Base-by-base conservation (phyloP, 2,888 invertebrate species). In the Catocala sponsa region DNA sequence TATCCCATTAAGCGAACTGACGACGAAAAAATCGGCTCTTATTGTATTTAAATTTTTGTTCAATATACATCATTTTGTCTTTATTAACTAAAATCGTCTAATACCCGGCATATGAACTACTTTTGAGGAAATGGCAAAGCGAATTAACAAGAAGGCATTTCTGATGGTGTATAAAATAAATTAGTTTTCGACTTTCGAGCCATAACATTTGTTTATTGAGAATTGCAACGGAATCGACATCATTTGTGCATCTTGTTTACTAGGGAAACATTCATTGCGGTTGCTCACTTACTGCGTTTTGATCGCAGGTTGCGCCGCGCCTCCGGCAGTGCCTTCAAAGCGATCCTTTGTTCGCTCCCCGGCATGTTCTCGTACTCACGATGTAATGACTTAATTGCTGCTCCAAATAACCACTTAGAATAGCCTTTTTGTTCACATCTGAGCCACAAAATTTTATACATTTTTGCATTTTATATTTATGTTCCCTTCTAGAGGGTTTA, bases 301-400 rank as follows among this genome's bases (percentile, higher is more conserved):
- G 56, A 68, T 53, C 59, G 46, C 44, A 70, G 58, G 63, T 55
- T 59, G 58, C 33, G 38, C 56, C 43, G 44, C 55, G 48, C 33
- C 43, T 33, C 10, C 32, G 50, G 53, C 41, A 44, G 56, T 44
- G 13, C 55, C 59, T 42, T 63, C 56, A 66, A 68, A 74, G 70
- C 57, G 59, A 68, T 59, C 65, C 72, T 79, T 72, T 68, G 70
- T 75, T 68, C 54, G 50, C 49, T 48, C 63, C 41, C 44, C 49
- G 51, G 56, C 49, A 62, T 54, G 53, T 65, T 55, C 73, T 70
- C 50, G 38, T 69, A 64, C 74, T 56, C 63, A 67, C 65, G 54
- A 55, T 49, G 50, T 69, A 77, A 69, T 77, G 71, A 68, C 78
- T 73, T 77, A 71, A 77, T 77, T 69, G 74, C 65, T 72, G 56